Percentiles rank a stretch among this genome's conserved stretches.
Conservation (phyloP, 2,113 vertebrate species). For the Poeciliopsis prolifica region DNA sequence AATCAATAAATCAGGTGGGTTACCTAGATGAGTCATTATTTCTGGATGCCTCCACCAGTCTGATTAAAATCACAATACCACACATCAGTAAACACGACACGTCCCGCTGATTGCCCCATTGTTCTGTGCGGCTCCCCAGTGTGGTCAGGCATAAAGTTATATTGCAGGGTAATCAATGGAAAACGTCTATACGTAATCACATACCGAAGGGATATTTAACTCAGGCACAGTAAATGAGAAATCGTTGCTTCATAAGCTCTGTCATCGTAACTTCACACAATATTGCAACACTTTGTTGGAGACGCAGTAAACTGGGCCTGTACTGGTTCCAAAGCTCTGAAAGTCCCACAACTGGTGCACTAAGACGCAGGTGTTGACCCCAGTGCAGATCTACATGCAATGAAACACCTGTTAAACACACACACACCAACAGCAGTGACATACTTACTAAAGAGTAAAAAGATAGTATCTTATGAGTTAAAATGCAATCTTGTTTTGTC, state of each 20-base stretch:
- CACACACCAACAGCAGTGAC: slow-evolving; percentile 1
- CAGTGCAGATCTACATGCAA: background rate
- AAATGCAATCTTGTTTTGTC: background rate
- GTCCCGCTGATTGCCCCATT: background rate
- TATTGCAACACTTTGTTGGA: background rate
- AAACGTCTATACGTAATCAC: background rate
- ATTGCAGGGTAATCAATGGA: background rate
- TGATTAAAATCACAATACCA: slow-evolving; percentile 10
- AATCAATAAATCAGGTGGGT: background rate
- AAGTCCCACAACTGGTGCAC: slow-evolving; percentile 65
- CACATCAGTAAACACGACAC: background rate
- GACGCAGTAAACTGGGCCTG: background rate
- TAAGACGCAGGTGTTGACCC: slow-evolving; percentile 51
- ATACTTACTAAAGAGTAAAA: background rate
- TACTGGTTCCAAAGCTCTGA: background rate
- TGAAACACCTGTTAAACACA: slow-evolving; percentile 52
- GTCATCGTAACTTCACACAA: background rate
- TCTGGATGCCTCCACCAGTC: background rate
- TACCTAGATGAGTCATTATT: background rate
- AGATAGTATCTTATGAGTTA: background rate
- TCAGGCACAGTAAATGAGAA: no score
- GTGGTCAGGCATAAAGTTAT: background rate
- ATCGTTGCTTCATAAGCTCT: background rate
- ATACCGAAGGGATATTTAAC: background rate
- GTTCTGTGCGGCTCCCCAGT: background rate